Conservation (phyloP, 2,888 invertebrate genomes). For the Branchinecta sandiegonensis region DNA sequence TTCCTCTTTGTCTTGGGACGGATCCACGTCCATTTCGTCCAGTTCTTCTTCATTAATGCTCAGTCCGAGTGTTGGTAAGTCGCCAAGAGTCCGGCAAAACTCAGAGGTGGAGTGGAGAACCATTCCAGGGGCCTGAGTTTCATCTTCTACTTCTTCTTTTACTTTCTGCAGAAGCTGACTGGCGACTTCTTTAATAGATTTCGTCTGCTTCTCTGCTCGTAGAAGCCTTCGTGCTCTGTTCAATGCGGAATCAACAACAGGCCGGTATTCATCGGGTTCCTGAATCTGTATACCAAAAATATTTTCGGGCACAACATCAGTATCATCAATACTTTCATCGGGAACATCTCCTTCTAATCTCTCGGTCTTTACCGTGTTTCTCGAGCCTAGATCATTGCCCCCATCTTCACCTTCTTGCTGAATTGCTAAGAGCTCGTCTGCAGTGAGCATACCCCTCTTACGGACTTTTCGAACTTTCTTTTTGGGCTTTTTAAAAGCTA, state of each 20-base stretch:
- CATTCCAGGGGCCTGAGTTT: conserved; percentile 42
- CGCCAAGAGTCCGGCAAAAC: conserved; percentile 88
- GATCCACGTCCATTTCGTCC: conserved; percentile 38
- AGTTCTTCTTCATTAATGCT: conserved; percentile 78
- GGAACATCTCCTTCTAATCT: conserved; percentile 17
- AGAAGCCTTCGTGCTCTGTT: conserved; percentile 56
- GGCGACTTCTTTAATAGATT: conserved; percentile 17
- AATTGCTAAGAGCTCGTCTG: conserved; percentile 50
- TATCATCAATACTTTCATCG: not conserved
- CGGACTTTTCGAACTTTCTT: conserved; percentile 54
- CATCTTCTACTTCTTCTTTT: conserved; percentile 32
- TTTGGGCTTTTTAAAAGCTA: conserved; percentile 77
- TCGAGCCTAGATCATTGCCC: conserved; percentile 28
- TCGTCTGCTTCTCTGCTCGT: conserved; percentile 37
- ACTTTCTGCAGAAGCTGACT: conserved; percentile 20
- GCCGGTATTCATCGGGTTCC: conserved; percentile 50
- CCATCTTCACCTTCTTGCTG: conserved; percentile 28
- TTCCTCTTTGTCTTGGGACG: conserved; percentile 37
- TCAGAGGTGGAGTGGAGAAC: conserved; percentile 85
- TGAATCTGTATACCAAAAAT: conserved; percentile 45
- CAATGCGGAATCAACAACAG: conserved; percentile 49
- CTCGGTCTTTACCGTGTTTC: conserved; percentile 23
- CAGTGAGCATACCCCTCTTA: conserved; percentile 44
- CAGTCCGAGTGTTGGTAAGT: conserved; percentile 85
- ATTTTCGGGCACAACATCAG: conserved; percentile 30